Conservation (phyloP, 2,888 invertebrate species). For the Cacoxenus indagator region DNA sequence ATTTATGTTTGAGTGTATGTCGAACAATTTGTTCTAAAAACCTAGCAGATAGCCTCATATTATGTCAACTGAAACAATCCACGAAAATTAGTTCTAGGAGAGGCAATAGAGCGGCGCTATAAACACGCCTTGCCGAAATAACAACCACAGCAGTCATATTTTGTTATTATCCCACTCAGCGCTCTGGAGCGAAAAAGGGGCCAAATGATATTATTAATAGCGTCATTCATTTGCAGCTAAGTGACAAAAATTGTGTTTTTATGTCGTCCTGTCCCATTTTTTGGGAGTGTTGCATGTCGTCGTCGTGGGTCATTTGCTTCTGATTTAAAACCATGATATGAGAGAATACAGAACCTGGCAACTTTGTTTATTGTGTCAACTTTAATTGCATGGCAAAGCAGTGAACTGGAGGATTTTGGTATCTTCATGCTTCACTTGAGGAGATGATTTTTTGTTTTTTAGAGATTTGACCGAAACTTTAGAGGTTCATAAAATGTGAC, state of each 20-base stretch:
- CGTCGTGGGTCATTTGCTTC: conserved; percentile 8
- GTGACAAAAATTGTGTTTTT: conserved; percentile 65
- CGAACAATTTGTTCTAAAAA: too few species aligned
- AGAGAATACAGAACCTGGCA: background rate
- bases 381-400: background rate
- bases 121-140: too few species aligned
- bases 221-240: conserved; percentile 63
- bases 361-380: background rate
- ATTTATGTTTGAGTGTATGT: too few species aligned
- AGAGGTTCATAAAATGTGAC: too few species aligned
- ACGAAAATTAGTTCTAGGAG: conserved; percentile 25
- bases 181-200: background rate
- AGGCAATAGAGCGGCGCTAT: too few species aligned
- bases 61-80: background rate
- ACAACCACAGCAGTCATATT: conserved; percentile 48
- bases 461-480: too few species aligned
- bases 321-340: conserved; percentile 2
- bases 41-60: too few species aligned
- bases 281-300: background rate
- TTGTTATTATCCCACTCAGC: conserved; percentile 54
- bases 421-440: background rate
- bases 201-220: conserved; percentile 54
- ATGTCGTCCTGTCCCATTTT: conserved; percentile 39
- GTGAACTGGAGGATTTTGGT: background rate
- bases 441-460: background rate